A percentile compares a stretch with the other conserved stretches of the same genome.
phyloP scores from a whole-genome alignment of 2,888 invertebrate species.

The Acleris literana region DNA sequence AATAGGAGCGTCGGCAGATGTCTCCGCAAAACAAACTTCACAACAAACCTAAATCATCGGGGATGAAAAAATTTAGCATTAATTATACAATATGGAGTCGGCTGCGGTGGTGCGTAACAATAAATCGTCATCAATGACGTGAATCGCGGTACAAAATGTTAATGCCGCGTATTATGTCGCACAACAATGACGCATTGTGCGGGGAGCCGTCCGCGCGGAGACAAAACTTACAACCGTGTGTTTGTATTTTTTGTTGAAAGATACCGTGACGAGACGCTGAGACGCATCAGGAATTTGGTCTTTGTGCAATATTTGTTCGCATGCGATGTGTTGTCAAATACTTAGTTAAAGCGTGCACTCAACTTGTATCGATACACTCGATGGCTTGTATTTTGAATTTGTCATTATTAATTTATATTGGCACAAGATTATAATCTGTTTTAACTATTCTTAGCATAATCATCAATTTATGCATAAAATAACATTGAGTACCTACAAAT shows the following conservation, averaged over 20 bases:
- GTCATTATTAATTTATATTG: background rate
- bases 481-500: no score
- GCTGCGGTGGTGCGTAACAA: conserved; percentile 64
- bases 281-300: conserved; percentile 21
- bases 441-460: no score
- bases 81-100: conserved; percentile 63
- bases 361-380: background rate
- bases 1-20: conserved; percentile 76
- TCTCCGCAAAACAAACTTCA: conserved; percentile 80
- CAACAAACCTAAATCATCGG: conserved; percentile 72
- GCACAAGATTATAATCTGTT: background rate
- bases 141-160: conserved; percentile 79
- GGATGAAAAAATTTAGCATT: conserved; percentile 59
- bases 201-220: conserved; percentile 62
- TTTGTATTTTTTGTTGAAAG: conserved; percentile 60
- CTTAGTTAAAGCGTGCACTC: background rate
- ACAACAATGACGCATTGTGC: conserved; percentile 80
- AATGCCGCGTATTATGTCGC: conserved; percentile 77
- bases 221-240: conserved; percentile 65
- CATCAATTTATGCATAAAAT: no score
- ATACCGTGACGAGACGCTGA: conserved; percentile 41
- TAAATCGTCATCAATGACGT: conserved; percentile 82
- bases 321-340: conserved; percentile 35
- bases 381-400: background rate
- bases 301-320: conserved; percentile 35